These are phyloP conservation scores for Lepidochrysops patricia DNA, from an alignment of 2,888 invertebrate genomes.

Conservation along the genomic window DNA sequence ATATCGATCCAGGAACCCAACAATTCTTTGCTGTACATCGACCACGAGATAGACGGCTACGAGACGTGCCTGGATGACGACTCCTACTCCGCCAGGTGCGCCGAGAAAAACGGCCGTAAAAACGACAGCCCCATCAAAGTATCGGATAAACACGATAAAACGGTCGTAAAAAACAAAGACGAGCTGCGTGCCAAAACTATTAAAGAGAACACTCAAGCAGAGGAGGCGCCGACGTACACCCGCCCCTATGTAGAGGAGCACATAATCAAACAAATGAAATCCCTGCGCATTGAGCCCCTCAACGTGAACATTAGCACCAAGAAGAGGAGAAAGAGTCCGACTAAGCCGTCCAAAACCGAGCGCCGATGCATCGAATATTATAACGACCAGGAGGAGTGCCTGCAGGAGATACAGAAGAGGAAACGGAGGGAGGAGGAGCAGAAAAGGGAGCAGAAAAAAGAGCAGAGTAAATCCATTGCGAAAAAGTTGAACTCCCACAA, in stretches of 20 bases:
- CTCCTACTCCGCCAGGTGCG: slow-evolving; percentile 51
- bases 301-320: slow-evolving; percentile 54
- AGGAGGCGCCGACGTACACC: slow-evolving; percentile 42
- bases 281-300: slow-evolving; percentile 59
- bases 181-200: slow-evolving; percentile 48
- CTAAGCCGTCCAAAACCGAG: slow-evolving; percentile 54
- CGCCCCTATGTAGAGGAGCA: slow-evolving; percentile 64
- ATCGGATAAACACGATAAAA: slow-evolving; percentile 57
- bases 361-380: slow-evolving; percentile 73
- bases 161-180: slow-evolving; percentile 49
- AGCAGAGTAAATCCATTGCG: slow-evolving; percentile 49
- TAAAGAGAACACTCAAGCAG: slow-evolving; percentile 39
- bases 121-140: slow-evolving; percentile 59
- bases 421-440: slow-evolving; percentile 53
- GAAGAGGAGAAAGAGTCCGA: slow-evolving; percentile 52
- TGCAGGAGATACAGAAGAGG: slow-evolving; percentile 64
- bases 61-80: slow-evolving; percentile 78
- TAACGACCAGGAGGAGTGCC: slow-evolving; percentile 77
- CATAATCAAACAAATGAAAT: slow-evolving; percentile 69
- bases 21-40: slow-evolving; percentile 57
- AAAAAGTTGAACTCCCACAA: slow-evolving; percentile 46
- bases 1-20: slow-evolving; percentile 58
- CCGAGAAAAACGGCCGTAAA: slow-evolving; percentile 57
- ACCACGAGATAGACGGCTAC: slow-evolving; percentile 73
- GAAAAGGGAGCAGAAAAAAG: slow-evolving; percentile 52